Evolutionary conservation across 2,113 vertebrate genomes (phyloP).

Genomic region (Egretta garzetta): DNA sequence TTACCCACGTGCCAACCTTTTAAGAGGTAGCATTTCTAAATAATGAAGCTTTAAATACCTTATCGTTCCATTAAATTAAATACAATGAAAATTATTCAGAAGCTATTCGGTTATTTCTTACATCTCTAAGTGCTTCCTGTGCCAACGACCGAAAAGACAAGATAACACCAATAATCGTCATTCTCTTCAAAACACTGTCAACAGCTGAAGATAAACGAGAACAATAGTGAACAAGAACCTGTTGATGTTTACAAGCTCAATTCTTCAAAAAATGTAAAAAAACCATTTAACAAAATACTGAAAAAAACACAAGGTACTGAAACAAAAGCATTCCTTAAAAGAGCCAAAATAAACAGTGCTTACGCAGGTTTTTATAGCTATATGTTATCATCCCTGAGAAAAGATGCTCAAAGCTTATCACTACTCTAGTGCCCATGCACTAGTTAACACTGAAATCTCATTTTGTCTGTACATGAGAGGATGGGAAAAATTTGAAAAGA

Average conservation of each 20-base stretch:
- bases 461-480: background rate
- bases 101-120: conserved; percentile 73
- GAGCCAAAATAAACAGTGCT: background rate
- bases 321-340: background rate
- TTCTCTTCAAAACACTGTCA: conserved; percentile 97
- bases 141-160: conserved; percentile 96
- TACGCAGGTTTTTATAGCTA: background rate
- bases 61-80: background rate
- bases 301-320: background rate
- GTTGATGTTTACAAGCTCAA: background rate
- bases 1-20: background rate
- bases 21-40: background rate
- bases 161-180: conserved; percentile 98
- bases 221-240: background rate
- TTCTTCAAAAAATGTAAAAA: background rate
- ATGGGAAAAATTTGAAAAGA: background rate
- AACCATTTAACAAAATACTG: background rate
- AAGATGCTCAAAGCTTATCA: background rate
- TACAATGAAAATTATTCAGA: background rate
- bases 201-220: conserved; percentile 81
- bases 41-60: background rate
- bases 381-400: background rate
- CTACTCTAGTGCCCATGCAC: background rate
- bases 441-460: background rate
- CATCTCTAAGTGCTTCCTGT: conserved; percentile 96